A percentile compares a stretch with the other conserved stretches of the same genome.
These are phyloP conservation scores for Agrotis puta DNA, from an alignment of 2,888 invertebrate genomes.

Conservation along the genomic window DNA sequence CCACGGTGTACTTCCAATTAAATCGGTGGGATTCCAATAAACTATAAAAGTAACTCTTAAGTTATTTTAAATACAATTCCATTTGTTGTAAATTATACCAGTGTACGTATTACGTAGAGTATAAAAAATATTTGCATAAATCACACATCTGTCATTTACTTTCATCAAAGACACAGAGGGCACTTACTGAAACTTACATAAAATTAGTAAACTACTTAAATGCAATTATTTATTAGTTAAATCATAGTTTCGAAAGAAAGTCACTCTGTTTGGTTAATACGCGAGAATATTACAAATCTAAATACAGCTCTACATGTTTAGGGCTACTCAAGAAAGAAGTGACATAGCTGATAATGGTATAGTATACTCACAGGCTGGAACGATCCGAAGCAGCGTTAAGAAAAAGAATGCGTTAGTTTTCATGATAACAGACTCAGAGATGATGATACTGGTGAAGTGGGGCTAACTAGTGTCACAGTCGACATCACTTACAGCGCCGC, in stretches of 20 bases:
- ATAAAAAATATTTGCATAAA: too few species aligned
- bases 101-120: too few species aligned
- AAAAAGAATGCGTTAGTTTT: slow-evolving; percentile 88
- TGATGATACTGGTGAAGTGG: slow-evolving; percentile 72
- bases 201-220: slow-evolving; percentile 45
- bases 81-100: background rate
- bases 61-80: background rate
- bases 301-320: slow-evolving; percentile 44
- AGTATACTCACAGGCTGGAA: slow-evolving; percentile 89
- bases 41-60: background rate
- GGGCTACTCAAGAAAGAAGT: slow-evolving; percentile 13
- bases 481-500: slow-evolving; percentile 89
- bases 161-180: background rate
- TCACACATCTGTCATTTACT: too few species aligned
- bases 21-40: background rate
- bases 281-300: slow-evolving; percentile 15
- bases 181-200: slow-evolving; percentile 31
- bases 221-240: slow-evolving; percentile 3
- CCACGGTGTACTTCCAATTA: background rate
- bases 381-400: slow-evolving; percentile 89
- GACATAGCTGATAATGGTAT: slow-evolving; percentile 44
- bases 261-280: slow-evolving; percentile 34
- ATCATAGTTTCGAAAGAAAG: slow-evolving; percentile 17
- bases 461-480: slow-evolving; percentile 79
- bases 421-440: slow-evolving; percentile 80